Evolutionary conservation across 2,888 invertebrate genomes (phyloP), one percentile per base, ranked within the genome.

Genomic region (Parnassius glacialis): DNA sequence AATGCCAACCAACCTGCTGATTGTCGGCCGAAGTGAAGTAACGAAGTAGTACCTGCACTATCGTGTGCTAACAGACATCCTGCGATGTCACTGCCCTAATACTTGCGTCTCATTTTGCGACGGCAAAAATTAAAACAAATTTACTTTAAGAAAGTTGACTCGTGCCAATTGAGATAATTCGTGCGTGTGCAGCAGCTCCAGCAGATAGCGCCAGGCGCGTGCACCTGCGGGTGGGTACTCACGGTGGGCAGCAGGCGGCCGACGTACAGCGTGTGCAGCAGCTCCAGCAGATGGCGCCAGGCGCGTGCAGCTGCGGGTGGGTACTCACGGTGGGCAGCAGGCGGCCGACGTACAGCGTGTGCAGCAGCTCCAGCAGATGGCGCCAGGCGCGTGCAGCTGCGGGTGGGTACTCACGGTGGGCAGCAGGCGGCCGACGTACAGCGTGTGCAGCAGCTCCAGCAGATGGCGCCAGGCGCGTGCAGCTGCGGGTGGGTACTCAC

Each of bases 281-380:
- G 7, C 45, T 45, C 45, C 45, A 45, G 45, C 45, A 45, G 45
- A n/a, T 45, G 3, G 34, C 45, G n/a, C 45, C n/a, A 45, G 45
- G n/a, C 45, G 93, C 65, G 98, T 91, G 66, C 96, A 96, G 86
- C 99, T 97, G 0, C 98, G 99, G 83, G 99, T 97, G 1, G 98
- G 9, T 25, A 75, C 76, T 72, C 2, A 98, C 95, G 0, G 97
- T 96, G 0, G 98, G 97, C 5, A 98, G 98, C 45, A 45, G 45
- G 95, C 98, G 25, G 98, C 96, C 95, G 59, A 96, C 92, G 45
- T 45, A 45, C 45, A 45, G 45, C 45, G 45, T 11, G 45, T 45
- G 45, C n/a, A 45, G 45, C 12, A 45, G 3, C 45, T 45, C 45
- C 45, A 45, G 45, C 45, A 45, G 45, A 2, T 45, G 95, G 93